Percentiles rank a stretch among this genome's conserved stretches.
These are phyloP conservation scores for Stegana nigrithorax DNA, from an alignment of 2,888 invertebrate genomes.

Conservation along the genomic window DNA sequence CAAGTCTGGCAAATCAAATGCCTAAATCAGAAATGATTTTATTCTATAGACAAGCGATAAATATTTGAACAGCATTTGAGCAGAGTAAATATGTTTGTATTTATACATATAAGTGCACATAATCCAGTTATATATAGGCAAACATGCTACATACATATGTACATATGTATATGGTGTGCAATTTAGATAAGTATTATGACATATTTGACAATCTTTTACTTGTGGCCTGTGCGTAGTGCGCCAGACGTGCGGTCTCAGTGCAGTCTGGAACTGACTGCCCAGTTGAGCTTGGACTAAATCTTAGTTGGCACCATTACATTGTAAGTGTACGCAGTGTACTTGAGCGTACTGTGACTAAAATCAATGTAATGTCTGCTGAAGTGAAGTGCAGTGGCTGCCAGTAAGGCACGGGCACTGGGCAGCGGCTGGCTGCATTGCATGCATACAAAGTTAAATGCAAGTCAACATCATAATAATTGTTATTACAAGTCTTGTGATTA, in stretches of 20 bases:
- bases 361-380: too few relatives aligned
- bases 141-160: neutral
- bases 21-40: conserved; percentile 35
- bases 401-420: too few relatives aligned
- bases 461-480: conserved; percentile 13
- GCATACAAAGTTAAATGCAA: neutral
- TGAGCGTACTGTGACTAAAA: too few relatives aligned
- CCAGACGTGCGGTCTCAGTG: too few relatives aligned
- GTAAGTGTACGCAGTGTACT: too few relatives aligned
- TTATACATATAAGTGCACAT: neutral
- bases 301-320: too few relatives aligned
- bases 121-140: too few relatives aligned
- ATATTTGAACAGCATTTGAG: conserved; percentile 46
- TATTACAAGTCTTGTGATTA: conserved; percentile 1
- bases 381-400: too few relatives aligned
- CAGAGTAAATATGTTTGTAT: neutral
- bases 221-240: too few relatives aligned
- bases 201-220: conserved; percentile 57
- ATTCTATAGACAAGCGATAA: conserved; percentile 31
- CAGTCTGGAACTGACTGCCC: too few relatives aligned
- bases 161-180: conserved; percentile 31
- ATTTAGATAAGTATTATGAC: conserved; percentile 63
- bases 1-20: conserved; percentile 8
- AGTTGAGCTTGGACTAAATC: too few relatives aligned
- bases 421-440: neutral